Percentiles rank a stretch among this genome's conserved stretches.
phyloP scores from a whole-genome alignment of 2,113 vertebrate species.

The Pandion haliaetus region DNA sequence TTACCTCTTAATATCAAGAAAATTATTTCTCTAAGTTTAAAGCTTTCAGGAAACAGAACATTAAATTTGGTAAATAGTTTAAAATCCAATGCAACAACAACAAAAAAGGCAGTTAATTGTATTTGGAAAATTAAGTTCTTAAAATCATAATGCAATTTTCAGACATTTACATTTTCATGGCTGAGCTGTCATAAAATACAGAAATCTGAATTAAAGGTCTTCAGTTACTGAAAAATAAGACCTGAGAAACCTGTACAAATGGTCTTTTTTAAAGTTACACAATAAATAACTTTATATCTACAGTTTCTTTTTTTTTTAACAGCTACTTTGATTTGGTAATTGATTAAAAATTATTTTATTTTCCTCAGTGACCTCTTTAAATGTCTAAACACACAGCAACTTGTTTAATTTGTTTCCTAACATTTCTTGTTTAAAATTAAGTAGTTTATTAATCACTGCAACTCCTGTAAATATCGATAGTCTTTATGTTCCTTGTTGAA shows the following conservation, averaged over 20 bases:
- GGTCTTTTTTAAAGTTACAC: neutral
- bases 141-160: neutral
- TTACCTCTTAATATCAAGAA: neutral
- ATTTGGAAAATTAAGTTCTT: neutral
- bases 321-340: neutral
- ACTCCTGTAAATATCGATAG: neutral
- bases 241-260: neutral
- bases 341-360: neutral
- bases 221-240: neutral
- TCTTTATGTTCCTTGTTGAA: neutral
- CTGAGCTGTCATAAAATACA: neutral
- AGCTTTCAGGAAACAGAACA: neutral
- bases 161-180: neutral
- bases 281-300: neutral
- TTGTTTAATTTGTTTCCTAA: neutral
- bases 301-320: neutral
- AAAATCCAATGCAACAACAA: neutral
- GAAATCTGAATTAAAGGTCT: neutral
- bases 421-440: neutral
- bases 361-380: neutral
- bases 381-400: neutral
- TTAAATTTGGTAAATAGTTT: neutral
- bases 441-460: neutral
- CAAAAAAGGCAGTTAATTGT: fast-evolving
- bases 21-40: neutral